phyloP scores from a whole-genome alignment of 2,888 invertebrate species.

The Zygogramma bicolorata region DNA sequence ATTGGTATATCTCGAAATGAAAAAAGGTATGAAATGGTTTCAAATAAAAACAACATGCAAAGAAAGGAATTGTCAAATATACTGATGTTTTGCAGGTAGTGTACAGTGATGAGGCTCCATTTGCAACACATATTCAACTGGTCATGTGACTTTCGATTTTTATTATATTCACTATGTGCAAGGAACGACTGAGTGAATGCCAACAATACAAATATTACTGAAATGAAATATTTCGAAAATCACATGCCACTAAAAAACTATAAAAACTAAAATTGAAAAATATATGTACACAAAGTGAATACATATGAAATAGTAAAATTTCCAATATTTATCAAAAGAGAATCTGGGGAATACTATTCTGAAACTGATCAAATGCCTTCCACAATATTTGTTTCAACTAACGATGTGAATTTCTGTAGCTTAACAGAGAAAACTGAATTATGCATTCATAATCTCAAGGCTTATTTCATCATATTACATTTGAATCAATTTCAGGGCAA shows the following conservation, averaged over 20 bases:
- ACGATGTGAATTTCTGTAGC: too few species aligned
- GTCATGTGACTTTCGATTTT: not conserved
- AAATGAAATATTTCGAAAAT: not conserved
- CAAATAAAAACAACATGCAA: not conserved
- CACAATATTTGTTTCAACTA: too few species aligned
- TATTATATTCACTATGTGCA: not conserved
- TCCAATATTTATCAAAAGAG: not conserved
- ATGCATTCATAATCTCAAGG: not conserved
- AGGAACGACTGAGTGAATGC: too few species aligned
- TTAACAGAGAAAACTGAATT: too few species aligned
- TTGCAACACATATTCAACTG: not conserved
- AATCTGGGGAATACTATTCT: not conserved
- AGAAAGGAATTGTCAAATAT: too few species aligned
- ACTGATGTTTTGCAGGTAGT: not conserved
- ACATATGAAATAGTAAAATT: not conserved
- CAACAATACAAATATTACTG: not conserved
- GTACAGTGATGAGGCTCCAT: not conserved
- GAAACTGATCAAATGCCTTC: not conserved
- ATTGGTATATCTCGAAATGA: too few species aligned
- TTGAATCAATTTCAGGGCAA: not conserved
- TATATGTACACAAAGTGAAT: constrained; percentile 6
- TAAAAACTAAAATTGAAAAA: not conserved
- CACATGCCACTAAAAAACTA: not conserved
- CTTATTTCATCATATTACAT: not conserved
- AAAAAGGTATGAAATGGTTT: not conserved